Evolutionary conservation across 2,888 invertebrate species (phyloP).

Genomic region (Tethea ocularis): DNA sequence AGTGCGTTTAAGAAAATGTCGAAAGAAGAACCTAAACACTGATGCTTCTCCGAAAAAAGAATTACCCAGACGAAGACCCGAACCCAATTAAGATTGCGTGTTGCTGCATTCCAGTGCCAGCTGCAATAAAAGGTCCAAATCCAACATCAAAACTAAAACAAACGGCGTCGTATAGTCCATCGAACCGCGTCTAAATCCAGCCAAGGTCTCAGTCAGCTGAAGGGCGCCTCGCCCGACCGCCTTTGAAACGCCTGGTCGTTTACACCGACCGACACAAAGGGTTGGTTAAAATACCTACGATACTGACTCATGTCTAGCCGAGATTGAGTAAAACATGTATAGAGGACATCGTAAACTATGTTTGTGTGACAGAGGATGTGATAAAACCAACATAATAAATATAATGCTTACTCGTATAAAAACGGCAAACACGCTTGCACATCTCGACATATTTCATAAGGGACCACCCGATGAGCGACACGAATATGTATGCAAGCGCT

Average conservation of each 20-base stretch:
- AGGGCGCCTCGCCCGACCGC: constrained; percentile 76
- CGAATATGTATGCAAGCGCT: constrained; percentile 42
- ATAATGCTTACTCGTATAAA: constrained; percentile 6
- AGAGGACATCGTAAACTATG: constrained; percentile 37
- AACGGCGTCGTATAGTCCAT: constrained; percentile 70
- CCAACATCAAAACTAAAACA: constrained; percentile 70
- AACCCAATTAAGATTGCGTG: constrained; percentile 58
- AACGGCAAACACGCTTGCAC: constrained; percentile 22
- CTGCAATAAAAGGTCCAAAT: constrained; percentile 67
- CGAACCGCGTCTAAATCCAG: constrained; percentile 81
- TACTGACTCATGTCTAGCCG: constrained; percentile 66
- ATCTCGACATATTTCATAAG: constrained; percentile 37
- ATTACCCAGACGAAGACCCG: constrained; percentile 44
- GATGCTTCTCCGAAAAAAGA: constrained; percentile 37
- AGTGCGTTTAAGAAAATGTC: constrained; percentile 37
- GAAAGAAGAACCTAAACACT: constrained; percentile 36
- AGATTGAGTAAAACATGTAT: constrained; percentile 33
- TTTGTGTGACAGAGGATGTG: constrained; percentile 20
- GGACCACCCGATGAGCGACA: constrained; percentile 65
- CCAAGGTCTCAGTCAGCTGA: constrained; percentile 79
- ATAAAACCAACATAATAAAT: constrained; percentile 16
- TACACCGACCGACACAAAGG: constrained; percentile 75
- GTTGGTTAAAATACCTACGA: constrained; percentile 59
- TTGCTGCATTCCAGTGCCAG: constrained; percentile 54
- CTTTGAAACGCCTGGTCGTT: constrained; percentile 72